These are phyloP conservation scores for Lithobates sylvaticus DNA, from an alignment of 2,797 vertebrate species.

Conservation along the genomic window DNA sequence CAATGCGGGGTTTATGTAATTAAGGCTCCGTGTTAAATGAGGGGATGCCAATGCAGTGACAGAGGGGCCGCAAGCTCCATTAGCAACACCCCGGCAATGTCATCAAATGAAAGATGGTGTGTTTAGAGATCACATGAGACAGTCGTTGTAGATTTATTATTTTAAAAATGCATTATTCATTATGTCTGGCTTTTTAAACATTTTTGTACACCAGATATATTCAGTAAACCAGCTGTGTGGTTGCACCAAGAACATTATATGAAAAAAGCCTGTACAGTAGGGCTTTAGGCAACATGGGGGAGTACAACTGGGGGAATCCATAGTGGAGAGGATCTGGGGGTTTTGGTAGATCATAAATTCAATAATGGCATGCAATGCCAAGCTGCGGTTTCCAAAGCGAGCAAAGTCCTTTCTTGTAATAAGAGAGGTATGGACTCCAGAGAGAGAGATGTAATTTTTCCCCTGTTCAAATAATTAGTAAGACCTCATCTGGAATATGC, in stretches of 20 bases:
- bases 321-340: too few relatives aligned
- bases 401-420: too few relatives aligned
- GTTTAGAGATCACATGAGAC: conserved; percentile 36
- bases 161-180: conserved; percentile 14
- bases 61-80: conserved; percentile 49
- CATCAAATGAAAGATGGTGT: conserved; percentile 46
- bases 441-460: too few relatives aligned
- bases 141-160: conserved; percentile 7
- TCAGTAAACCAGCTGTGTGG: not conserved
- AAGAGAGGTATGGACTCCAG: too few relatives aligned
- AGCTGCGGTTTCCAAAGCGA: too few relatives aligned
- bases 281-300: too few relatives aligned
- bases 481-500: too few relatives aligned
- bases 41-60: conserved; percentile 47
- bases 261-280: too few relatives aligned
- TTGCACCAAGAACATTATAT: not conserved
- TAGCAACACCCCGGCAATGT: conserved; percentile 51
- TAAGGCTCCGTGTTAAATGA: conserved; percentile 61
- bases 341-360: too few relatives aligned
- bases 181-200: conserved; percentile 1
- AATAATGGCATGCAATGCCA: too few relatives aligned
- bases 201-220: not conserved
- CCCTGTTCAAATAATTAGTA: too few relatives aligned
- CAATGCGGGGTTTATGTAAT: conserved; percentile 60
- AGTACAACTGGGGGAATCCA: too few relatives aligned